phyloP scores from a whole-genome alignment of 2,113 vertebrate species.

The Merops nubicus region DNA sequence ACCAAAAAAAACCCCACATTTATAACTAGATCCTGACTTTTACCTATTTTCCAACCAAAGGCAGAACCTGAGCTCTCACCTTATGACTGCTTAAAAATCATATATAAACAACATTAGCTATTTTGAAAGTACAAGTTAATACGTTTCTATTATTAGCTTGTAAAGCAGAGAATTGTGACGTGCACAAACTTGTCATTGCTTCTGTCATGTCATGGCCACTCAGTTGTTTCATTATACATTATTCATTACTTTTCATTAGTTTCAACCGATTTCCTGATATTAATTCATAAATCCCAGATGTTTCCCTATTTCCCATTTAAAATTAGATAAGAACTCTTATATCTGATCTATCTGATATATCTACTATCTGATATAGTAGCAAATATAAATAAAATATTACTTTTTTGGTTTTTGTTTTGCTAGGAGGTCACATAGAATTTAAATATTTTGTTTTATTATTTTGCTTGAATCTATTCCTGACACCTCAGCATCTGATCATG shows the following conservation, averaged over 20 bases:
- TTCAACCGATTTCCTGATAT: constrained; percentile 50
- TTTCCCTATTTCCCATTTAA: constrained; percentile 8
- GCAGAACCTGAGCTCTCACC: neutral
- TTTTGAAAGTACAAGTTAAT: neutral
- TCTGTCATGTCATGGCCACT: neutral
- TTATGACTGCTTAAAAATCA: neutral
- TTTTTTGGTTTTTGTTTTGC: neutral
- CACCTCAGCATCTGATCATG: neutral
- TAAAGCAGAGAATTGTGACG: neutral
- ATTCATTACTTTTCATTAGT: constrained; percentile 57
- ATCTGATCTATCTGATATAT: too few species aligned
- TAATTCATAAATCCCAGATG: constrained; percentile 44
- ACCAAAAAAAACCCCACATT: accelerated
- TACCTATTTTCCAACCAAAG: neutral
- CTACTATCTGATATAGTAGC: neutral
- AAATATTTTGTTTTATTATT: neutral
- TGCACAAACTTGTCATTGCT: neutral
- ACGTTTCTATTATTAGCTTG: neutral
- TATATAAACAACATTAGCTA: neutral
- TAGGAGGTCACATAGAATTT: neutral
- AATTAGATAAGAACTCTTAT: constrained; percentile 3
- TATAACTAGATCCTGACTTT: neutral
- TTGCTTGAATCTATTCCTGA: neutral
- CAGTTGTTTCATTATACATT: constrained; percentile 37
- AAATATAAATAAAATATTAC: constrained; percentile 51